phyloP scores from a whole-genome alignment of 2,888 invertebrate species.

The Hypomecis punctinalis region DNA sequence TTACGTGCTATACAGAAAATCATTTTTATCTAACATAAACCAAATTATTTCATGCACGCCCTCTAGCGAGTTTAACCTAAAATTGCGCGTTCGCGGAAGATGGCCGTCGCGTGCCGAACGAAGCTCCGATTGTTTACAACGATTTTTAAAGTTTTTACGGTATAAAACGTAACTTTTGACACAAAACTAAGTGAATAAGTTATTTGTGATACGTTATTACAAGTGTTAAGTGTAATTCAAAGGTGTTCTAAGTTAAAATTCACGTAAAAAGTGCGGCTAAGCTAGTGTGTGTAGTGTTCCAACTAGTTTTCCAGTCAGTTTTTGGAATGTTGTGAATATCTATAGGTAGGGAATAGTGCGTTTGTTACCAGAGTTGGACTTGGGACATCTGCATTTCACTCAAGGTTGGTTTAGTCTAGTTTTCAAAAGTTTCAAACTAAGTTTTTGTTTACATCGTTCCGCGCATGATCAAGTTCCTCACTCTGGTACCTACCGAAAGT shows the following conservation, averaged over 20 bases:
- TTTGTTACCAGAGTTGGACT: conserved; percentile 63
- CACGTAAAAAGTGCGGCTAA: conserved; percentile 71
- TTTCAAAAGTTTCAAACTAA: conserved; percentile 66
- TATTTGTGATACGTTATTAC: conserved; percentile 46
- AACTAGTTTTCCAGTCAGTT: conserved; percentile 77
- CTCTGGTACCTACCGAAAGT: neutral
- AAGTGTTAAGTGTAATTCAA: conserved; percentile 55
- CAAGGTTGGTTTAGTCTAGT: conserved; percentile 65
- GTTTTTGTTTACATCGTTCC: conserved; percentile 78
- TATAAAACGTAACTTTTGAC: conserved; percentile 56
- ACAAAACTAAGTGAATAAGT: conserved; percentile 61
- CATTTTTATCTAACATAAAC: neutral
- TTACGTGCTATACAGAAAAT: neutral
- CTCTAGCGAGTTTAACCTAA: conserved; percentile 69
- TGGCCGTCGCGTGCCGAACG: conserved; percentile 81
- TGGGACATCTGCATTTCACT: conserved; percentile 56
- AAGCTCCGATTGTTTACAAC: conserved; percentile 79
- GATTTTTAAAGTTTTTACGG: conserved; percentile 74
- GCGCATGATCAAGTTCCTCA: conserved; percentile 69
- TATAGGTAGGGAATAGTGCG: conserved; percentile 72
- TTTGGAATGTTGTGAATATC: conserved; percentile 82
- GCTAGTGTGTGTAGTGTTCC: conserved; percentile 50
- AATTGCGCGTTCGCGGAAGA: conserved; percentile 79
- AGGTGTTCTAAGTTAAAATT: conserved; percentile 63
- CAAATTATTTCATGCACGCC: conserved; percentile 48